Conservation (phyloP, 2,113 vertebrate genomes). For the Mobula birostris region DNA sequence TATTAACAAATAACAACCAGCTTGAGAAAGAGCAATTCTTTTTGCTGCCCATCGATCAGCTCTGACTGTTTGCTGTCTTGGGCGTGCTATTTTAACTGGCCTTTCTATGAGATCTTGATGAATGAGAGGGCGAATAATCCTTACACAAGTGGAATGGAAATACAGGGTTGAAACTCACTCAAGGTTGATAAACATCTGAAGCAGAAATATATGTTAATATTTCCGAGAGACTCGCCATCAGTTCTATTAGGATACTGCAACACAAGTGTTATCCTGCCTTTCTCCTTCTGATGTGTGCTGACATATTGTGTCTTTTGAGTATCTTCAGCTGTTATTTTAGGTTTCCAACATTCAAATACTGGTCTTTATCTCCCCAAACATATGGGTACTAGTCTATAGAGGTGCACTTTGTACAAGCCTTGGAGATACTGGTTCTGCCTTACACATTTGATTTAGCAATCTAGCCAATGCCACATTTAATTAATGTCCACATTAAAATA, state of each 20-base stretch:
- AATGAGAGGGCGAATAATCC: background rate
- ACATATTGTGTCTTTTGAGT: background rate
- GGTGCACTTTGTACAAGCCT: background rate
- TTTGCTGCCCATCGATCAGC: background rate
- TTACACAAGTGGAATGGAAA: background rate
- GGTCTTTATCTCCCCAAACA: background rate
- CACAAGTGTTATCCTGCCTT: conserved; percentile 3
- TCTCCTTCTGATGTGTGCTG: background rate
- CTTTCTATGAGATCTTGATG: background rate
- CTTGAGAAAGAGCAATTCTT: background rate
- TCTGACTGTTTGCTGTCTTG: background rate
- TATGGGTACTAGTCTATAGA: background rate
- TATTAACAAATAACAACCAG: background rate
- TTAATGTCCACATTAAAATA: conserved; percentile 17
- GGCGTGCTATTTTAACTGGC: background rate
- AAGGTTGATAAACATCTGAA: background rate
- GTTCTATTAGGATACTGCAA: background rate
- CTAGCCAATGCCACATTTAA: conserved; percentile 13
- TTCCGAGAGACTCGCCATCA: background rate
- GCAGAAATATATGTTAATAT: conserved; percentile 14
- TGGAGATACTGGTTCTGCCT: background rate
- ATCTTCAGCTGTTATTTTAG: background rate
- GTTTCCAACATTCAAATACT: background rate
- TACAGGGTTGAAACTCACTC: background rate
- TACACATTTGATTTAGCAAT: background rate